Base-by-base conservation (phyloP, 2,113 vertebrate genomes). In the Gopherus flavomarginatus region DNA sequence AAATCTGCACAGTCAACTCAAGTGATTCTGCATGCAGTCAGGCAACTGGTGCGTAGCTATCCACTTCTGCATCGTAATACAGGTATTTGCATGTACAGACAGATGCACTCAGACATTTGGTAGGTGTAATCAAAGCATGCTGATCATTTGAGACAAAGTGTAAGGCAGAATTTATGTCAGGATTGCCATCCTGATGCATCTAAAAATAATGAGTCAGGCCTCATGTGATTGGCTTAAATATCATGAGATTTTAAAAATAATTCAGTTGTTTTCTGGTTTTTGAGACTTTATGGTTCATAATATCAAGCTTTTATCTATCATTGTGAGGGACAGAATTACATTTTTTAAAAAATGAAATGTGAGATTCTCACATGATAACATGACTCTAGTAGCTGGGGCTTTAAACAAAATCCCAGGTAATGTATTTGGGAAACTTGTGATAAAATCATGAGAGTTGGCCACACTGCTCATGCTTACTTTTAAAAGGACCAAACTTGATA, bases 201-300 rank as follows among this genome's bases (percentile, higher is more conserved):
- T 62, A 24, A 72, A 53, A 62, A n/a, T 42, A 52, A 42, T 62
- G 42, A 86, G 79, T 59, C 79, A 21, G 35, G 16, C 8, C 10
- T 44, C 69, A 29, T 31, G 42, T 87, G 85, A 77, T 7, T 54
- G 59, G 31, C 11, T 75, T 44, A 77, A 81, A 59, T 77, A 69
- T 65, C 3, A 1, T 69, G 62, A 69, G 62, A 69, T n/a, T 31
- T 62, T 35, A 7, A 62, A 62, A 62, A 62, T 35, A 62, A 35
- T 62, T 62, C 12, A 62, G 31, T 62, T 62, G 59, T 62, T 62
- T 62, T 72, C 2, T 82, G 44, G 49, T 85, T 95, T 92, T n/a
- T 38, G n/a, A 38, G 35, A 72, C n/a, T 72, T 72, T 72, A 5
- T n/a, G 65, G 19, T 35, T 72, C 65, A 72, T 72, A 38, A 72